Base-by-base conservation (phyloP, 1,140 invertebrate genomes). In the Proales similis region DNA sequence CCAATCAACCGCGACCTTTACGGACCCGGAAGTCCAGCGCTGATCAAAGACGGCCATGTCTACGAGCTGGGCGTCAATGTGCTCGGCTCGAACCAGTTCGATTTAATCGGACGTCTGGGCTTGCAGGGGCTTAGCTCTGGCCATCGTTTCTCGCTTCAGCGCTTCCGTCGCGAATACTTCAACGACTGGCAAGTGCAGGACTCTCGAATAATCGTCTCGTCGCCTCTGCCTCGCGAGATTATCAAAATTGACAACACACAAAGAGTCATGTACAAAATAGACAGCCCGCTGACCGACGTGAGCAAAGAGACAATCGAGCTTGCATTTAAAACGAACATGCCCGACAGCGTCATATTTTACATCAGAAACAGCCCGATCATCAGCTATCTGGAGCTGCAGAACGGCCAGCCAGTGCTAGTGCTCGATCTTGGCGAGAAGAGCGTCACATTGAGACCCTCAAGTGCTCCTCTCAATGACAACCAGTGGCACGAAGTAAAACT, bases 181-280 rank as follows among this genome's bases (percentile, higher is more conserved):
- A 57, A 57, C 20, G 51, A 57, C 17, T 20, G 26, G 11, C 17
- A 57, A 19, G 33, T 14, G 9, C 36, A 26, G 17, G 51, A 57
- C 24, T 57, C 51, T 5, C 39, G 45, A 42, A 57, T 57, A 17
- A 12, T 57, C 0, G 51, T 57, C 1, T 57, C 51, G 7, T 57
- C 51, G 19, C 51, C 51, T 0, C 24, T 29, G 24, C 51, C 51
- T 2, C 39, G 51, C 29, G 51, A 57, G 17, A 57, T 57, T 27
- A 57, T 57, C 12, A 36, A 42, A 19, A 57, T 57, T 26, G 51
- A 57, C 29, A 57, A 57, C 24, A 57, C 22, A 4, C 51, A 57
- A 14, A 20, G 51, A 26, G 51, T 57, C 17, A 57, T 57, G 51
- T 57, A 57, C 27, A 57, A 57, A 42, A 57, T 57, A 39, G 51